Conservation (phyloP, 2,113 vertebrate species). For the Austrofundulus limnaeus region DNA sequence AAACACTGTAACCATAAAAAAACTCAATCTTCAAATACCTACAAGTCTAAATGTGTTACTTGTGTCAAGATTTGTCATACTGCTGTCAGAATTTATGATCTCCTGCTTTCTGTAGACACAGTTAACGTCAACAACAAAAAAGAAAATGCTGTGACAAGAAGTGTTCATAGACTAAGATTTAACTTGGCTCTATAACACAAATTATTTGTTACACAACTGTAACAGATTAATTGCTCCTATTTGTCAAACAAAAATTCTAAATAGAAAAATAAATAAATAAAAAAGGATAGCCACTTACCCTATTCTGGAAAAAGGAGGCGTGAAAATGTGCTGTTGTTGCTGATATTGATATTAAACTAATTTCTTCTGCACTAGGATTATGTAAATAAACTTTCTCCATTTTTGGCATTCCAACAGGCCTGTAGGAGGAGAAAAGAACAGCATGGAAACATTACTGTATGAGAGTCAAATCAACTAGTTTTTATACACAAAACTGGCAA, state of each 20-base stretch:
- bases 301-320: slow-evolving; percentile 98
- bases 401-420: slow-evolving; percentile 99
- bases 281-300: slow-evolving; percentile 82
- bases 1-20: too few species aligned
- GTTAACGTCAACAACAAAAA: too few species aligned
- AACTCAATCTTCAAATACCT: too few species aligned
- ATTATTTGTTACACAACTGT: neutral
- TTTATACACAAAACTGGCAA: neutral
- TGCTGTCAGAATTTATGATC: too few species aligned
- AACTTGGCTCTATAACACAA: too few species aligned
- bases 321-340: slow-evolving; percentile 99
- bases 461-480: neutral
- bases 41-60: too few species aligned
- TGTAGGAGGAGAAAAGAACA: slow-evolving; percentile 58
- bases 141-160: too few species aligned
- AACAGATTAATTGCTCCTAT: neutral
- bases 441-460: neutral
- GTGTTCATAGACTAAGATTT: too few species aligned
- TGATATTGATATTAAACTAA: slow-evolving; percentile 99
- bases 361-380: slow-evolving; percentile 99
- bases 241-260: too few species aligned
- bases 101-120: too few species aligned
- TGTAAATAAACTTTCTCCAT: slow-evolving; percentile 99
- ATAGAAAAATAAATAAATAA: neutral
- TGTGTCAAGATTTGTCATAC: too few species aligned